Evolutionary conservation across 2,113 vertebrate species (phyloP).

Genomic region (Pterocles orientalis): DNA sequence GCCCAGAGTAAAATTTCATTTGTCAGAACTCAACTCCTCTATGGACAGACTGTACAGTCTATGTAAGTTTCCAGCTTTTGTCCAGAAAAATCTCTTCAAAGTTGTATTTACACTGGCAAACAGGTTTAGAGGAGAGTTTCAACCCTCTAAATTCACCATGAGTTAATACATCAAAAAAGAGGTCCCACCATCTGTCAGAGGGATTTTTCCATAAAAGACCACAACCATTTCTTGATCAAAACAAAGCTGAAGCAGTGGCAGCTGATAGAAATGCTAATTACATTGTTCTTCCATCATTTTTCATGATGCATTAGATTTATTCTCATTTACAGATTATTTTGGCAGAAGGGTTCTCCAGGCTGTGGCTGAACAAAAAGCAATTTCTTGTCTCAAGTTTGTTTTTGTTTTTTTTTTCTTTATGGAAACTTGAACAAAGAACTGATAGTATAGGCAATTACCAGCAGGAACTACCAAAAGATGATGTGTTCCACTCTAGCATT

Average conservation of each 20-base stretch:
- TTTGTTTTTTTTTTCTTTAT: background rate
- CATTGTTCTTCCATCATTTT: background rate
- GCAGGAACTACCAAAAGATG: background rate
- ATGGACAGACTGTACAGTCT: background rate
- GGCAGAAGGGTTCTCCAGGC: slow-evolving; percentile 14
- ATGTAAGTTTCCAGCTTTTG: background rate
- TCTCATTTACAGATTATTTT: background rate
- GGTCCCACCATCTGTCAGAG: background rate
- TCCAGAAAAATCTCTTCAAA: background rate
- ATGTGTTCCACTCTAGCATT: background rate
- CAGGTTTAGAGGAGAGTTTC: background rate
- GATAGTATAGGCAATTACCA: background rate
- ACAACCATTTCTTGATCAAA: background rate
- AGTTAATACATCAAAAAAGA: background rate
- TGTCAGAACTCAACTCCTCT: background rate
- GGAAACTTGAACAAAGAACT: slow-evolving; percentile 15
- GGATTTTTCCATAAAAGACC: background rate
- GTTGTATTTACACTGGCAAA: background rate
- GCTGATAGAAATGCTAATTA: background rate
- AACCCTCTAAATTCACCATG: background rate
- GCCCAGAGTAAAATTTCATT: background rate
- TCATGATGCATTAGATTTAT: background rate
- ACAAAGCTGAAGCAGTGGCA: background rate
- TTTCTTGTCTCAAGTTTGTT: background rate
- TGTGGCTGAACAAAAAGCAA: slow-evolving; percentile 15